phyloP scores from a whole-genome alignment of 1,140 invertebrate species.

The Zaprionus tsacasi region DNA sequence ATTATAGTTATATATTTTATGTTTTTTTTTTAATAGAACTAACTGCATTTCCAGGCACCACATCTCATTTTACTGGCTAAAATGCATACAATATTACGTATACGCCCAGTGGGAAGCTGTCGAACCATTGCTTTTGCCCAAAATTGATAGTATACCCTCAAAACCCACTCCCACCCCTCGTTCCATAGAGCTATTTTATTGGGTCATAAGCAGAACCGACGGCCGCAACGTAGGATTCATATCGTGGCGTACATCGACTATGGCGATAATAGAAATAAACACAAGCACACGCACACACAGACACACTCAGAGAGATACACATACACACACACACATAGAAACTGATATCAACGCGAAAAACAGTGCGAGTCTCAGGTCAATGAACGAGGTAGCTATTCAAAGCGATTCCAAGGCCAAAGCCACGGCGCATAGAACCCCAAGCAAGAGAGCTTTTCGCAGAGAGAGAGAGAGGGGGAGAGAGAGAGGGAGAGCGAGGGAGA shows the following conservation, averaged over 20 bases:
- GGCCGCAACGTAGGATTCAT: constrained; percentile 51
- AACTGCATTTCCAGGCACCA: background rate
- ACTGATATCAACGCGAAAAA: constrained; percentile 54
- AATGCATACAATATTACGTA: constrained; percentile 11
- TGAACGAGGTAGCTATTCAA: constrained; percentile 65
- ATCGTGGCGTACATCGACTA: constrained; percentile 71
- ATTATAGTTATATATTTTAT: too few species aligned
- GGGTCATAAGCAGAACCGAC: constrained; percentile 67
- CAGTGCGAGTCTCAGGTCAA: constrained; percentile 66
- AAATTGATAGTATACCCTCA: constrained; percentile 44
- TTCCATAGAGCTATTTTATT: constrained; percentile 63
- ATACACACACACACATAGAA: constrained; percentile 23
- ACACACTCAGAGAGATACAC: constrained; percentile 2
- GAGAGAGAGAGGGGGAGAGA: constrained; percentile 3
- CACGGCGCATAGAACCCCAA: constrained; percentile 62
- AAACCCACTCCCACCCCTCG: background rate
- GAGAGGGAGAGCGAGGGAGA: too few species aligned
- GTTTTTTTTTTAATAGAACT: background rate
- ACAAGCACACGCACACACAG: constrained; percentile 48
- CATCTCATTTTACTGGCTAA: background rate
- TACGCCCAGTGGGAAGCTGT: constrained; percentile 11
- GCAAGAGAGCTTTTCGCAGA: constrained; percentile 30
- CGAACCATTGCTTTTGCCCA: constrained; percentile 26
- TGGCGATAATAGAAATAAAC: constrained; percentile 76
- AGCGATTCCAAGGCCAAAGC: constrained; percentile 80